phyloP scores from a whole-genome alignment of 1,140 invertebrate genomes.

The Leguminivora glycinivorella region DNA sequence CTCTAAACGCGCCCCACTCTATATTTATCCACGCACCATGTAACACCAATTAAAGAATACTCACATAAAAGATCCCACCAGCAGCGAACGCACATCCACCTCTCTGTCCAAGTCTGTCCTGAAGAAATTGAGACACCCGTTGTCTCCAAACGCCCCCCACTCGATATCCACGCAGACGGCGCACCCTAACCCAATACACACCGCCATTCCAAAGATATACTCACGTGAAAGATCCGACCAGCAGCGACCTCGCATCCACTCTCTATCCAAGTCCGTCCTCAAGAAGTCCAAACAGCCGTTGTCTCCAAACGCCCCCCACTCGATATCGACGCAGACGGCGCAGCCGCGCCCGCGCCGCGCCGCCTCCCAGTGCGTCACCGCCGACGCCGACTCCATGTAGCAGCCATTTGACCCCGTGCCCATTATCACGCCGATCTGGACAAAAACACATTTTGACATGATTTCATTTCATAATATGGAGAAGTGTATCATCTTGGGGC shows the following conservation, averaged over 20 bases:
- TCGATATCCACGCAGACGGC: slow-evolving; percentile 95
- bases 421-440: slow-evolving; percentile 79
- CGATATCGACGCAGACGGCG: slow-evolving; percentile 94
- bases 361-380: slow-evolving; percentile 67
- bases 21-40: too few relatives aligned
- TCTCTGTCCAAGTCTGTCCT: slow-evolving; percentile 90
- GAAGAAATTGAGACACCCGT: slow-evolving; percentile 90
- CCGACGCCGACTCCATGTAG: slow-evolving; percentile 90
- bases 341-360: slow-evolving; percentile 47
- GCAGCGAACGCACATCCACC: slow-evolving; percentile 90
- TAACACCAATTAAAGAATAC: too few relatives aligned
- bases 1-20: slow-evolving; percentile 98
- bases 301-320: slow-evolving; percentile 98
- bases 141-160: slow-evolving; percentile 97
- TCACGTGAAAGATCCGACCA: slow-evolving; percentile 85
- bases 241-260: slow-evolving; percentile 91
- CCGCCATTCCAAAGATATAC: slow-evolving; percentile 40
- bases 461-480: too few relatives aligned
- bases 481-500: too few relatives aligned
- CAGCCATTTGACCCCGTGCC: slow-evolving; percentile 98
- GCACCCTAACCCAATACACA: slow-evolving; percentile 47
- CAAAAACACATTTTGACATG: slow-evolving; percentile 18
- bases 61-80: slow-evolving; percentile 85
- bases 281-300: slow-evolving; percentile 91
- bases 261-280: slow-evolving; percentile 89